Evolutionary conservation across 2,888 invertebrate species (phyloP), one percentile per base, ranked within the genome.

Genomic region (Catocala sponsa): DNA sequence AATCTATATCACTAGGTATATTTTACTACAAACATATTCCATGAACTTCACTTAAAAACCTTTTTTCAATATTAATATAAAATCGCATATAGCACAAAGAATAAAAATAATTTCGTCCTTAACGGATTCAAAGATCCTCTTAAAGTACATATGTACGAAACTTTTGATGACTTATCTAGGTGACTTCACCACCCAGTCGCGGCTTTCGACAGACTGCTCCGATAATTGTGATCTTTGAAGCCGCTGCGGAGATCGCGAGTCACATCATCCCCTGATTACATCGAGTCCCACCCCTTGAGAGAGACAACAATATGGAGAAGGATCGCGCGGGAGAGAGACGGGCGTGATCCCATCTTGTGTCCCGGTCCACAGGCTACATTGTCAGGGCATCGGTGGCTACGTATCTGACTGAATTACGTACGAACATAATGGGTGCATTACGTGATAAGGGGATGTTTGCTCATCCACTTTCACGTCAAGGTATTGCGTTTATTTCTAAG

Each of bases 271-370:
- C 95, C 94, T 94, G 92, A 94, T 94, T 94, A 94, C 92, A 93
- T 90, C 85, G 88, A 91, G 94, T 78, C 90, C 94, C 94, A 93
- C 94, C 94, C 94, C 91, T 87, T 83, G 90, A 90, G 81, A 59
- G 87, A 79, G 91, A 91, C 64, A 74, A 83, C 59, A 54, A 65
- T 70, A 81, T 49, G 38, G 15, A 46, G 33, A n/a, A 5, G 5
- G 10, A 1, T 44, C 11, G 65, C 6, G 89, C 60, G 83, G 38
- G 84, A 94, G 81, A 15, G 90, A 84, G 91, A 89, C 80, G 78
- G 92, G 77, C 82, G 93, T 86, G 91, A 93, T 92, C 95, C 95
- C 96, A 96, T 96, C 96, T 96, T 96, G 96, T 96, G 87, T 88
- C 89, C 89, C 91, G 81, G 94, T 94, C 94, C 89, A 93, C 92